Evolutionary conservation across 2,113 vertebrate genomes (phyloP).

Genomic region (Physeter macrocephalus): DNA sequence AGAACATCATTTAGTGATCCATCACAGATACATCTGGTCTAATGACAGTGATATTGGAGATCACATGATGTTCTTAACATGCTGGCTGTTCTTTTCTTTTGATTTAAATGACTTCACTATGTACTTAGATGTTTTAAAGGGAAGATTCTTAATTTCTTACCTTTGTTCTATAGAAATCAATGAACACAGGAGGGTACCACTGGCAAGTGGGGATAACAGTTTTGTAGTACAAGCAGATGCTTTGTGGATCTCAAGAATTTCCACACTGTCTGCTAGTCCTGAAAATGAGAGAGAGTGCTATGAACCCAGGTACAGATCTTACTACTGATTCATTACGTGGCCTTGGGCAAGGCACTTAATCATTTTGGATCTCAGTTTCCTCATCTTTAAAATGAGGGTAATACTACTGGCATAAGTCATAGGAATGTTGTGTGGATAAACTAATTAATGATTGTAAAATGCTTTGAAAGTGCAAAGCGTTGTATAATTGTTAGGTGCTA

Average conservation of each 20-base stretch:
- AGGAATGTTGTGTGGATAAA: constrained; percentile 63
- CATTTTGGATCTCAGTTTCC: constrained; percentile 60
- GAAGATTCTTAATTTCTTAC: not conserved
- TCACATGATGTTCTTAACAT: not conserved
- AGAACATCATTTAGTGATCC: not conserved
- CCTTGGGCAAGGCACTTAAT: constrained; percentile 11
- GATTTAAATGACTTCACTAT: not conserved
- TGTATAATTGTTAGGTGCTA: constrained; percentile 58
- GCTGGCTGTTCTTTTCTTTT: not conserved
- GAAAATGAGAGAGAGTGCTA: not conserved
- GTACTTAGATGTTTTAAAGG: not conserved
- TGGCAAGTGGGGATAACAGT: not conserved
- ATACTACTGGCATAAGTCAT: constrained; percentile 60
- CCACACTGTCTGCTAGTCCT: not conserved
- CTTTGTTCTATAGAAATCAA: not conserved
- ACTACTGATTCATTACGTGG: constrained; percentile 35
- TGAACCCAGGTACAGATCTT: not conserved
- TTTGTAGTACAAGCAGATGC: not conserved
- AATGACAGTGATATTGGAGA: not conserved
- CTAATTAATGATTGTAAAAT: constrained; percentile 70
- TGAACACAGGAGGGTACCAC: not conserved
- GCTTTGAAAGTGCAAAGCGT: constrained; percentile 62
- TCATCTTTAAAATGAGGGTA: constrained; percentile 62
- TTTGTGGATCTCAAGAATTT: not conserved
- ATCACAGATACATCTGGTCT: not conserved